Evolutionary conservation across 2,888 invertebrate species (phyloP).

Genomic region (Epistrophe eligans): DNA sequence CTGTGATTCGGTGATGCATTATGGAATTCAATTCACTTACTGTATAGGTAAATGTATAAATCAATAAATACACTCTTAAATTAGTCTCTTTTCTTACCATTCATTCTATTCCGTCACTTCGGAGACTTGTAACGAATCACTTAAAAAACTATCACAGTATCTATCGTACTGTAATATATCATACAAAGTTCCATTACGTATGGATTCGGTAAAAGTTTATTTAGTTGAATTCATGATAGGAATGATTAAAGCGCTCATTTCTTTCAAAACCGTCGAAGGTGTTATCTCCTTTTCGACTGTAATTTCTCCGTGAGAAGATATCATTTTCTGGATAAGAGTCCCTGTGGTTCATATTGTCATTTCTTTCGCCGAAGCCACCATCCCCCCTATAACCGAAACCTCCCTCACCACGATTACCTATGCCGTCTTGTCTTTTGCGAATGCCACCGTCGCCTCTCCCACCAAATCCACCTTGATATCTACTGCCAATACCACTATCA

Average conservation of each 20-base stretch:
- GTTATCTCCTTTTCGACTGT: not conserved
- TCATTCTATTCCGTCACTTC: not conserved
- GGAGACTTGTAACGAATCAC: too few relatives aligned
- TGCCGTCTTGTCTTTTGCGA: slow-evolving; percentile 7
- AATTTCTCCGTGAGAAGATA: not conserved
- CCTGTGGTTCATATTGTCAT: not conserved
- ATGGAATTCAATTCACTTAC: not conserved
- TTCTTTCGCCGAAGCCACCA: not conserved
- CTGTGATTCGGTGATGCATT: not conserved
- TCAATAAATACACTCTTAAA: too few relatives aligned
- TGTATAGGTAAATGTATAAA: not conserved
- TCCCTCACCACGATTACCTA: not conserved
- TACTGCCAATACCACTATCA: slow-evolving; percentile 35
- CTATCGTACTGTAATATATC: too few relatives aligned
- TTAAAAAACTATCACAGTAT: too few relatives aligned
- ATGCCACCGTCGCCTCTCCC: slow-evolving; percentile 18
- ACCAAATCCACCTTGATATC: slow-evolving; percentile 28
- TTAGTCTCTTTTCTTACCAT: not conserved
- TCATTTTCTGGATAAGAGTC: not conserved
- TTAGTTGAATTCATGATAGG: too few relatives aligned
- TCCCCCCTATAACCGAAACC: not conserved
- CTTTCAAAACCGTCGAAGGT: not conserved
- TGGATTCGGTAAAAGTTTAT: too few relatives aligned
- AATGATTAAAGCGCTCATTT: not conserved
- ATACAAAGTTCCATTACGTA: too few relatives aligned